Evolutionary conservation across 2,888 invertebrate species (phyloP).

Genomic region (Drosophila imparisetae): DNA sequence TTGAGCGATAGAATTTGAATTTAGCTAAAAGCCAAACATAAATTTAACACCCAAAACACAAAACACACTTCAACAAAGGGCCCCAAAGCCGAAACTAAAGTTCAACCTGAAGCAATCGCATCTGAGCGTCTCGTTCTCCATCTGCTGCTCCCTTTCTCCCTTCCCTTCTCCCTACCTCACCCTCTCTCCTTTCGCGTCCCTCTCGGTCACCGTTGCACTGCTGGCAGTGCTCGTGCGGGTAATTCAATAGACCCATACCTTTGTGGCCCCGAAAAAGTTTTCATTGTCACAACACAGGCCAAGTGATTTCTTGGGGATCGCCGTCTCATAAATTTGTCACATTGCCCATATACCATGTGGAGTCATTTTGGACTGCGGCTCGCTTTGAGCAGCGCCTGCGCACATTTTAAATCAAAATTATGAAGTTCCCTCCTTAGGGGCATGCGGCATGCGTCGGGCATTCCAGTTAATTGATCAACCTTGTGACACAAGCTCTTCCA

Average conservation of each 20-base stretch:
- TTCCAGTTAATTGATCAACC: background rate
- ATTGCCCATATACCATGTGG: constrained; percentile 53
- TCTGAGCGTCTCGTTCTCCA: constrained; percentile 13
- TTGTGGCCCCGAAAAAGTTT: constrained; percentile 35
- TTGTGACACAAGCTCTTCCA: background rate
- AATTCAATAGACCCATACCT: constrained; percentile 55
- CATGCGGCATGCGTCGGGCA: constrained; percentile 11
- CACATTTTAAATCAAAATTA: constrained; percentile 74
- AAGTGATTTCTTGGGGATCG: constrained; percentile 42
- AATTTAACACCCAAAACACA: constrained; percentile 80
- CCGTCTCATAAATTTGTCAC: constrained; percentile 74
- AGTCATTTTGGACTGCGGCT: constrained; percentile 36
- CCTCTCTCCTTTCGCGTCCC: background rate
- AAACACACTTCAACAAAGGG: constrained; percentile 60
- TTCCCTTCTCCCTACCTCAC: background rate
- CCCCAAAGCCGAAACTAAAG: constrained; percentile 12
- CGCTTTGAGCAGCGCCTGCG: constrained; percentile 69
- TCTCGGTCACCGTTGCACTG: background rate
- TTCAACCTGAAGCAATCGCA: constrained; percentile 14
- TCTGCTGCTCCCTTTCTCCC: background rate
- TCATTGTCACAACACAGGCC: constrained; percentile 65
- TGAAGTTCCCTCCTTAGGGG: constrained; percentile 21
- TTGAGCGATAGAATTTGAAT: constrained; percentile 84
- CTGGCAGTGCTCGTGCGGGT: constrained; percentile 50
- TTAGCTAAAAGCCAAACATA: constrained; percentile 83